A percentile compares a stretch with the other conserved stretches of the same genome.
These are phyloP conservation scores for Scaptomyza cyrtandrae DNA, from an alignment of 2,888 invertebrate genomes.

Conservation along the genomic window DNA sequence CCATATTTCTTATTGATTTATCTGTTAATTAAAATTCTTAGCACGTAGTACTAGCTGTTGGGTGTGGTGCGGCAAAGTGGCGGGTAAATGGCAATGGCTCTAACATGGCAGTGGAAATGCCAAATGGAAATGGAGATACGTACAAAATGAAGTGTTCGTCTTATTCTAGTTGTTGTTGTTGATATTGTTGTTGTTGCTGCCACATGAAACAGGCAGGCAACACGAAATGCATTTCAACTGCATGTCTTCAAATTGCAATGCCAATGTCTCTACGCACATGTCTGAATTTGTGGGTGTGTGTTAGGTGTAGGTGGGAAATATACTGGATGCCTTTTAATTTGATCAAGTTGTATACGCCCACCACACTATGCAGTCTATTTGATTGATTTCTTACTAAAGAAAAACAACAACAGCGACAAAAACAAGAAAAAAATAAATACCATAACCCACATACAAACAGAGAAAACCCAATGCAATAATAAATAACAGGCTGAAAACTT, in stretches of 20 bases:
- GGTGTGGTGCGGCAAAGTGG: constrained; percentile 2
- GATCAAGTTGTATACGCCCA: constrained; percentile 56
- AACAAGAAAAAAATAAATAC: constrained; percentile 9
- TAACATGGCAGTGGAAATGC: constrained; percentile 46
- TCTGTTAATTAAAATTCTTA: constrained; percentile 81
- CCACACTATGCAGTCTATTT: constrained; percentile 11
- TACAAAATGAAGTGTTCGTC: constrained; percentile 53
- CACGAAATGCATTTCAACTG: constrained; percentile 78
- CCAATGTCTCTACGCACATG: constrained; percentile 58
- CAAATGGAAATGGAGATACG: constrained; percentile 52
- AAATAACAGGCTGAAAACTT: constrained; percentile 76
- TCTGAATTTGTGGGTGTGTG: constrained; percentile 9
- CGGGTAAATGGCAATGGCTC: constrained; percentile 16
- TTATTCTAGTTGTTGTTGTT: constrained; percentile 9
- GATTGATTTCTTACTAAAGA: constrained; percentile 34
- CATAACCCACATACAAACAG: constrained; percentile 6
- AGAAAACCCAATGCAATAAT: constrained; percentile 66
- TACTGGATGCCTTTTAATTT: constrained; percentile 73
- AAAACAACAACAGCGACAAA: constrained; percentile 3
- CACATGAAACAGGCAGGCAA: constrained; percentile 57
- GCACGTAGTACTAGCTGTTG: constrained; percentile 70
- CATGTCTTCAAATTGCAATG: constrained; percentile 77
- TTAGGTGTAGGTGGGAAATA: constrained; percentile 41
- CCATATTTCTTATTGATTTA: constrained; percentile 80
- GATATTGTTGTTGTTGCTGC: constrained; percentile 21